A percentile compares a stretch with the other conserved stretches of the same genome.
These are phyloP conservation scores for Atherinosoma microstoma DNA, from an alignment of 2,797 vertebrate species.

Conservation along the genomic window DNA sequence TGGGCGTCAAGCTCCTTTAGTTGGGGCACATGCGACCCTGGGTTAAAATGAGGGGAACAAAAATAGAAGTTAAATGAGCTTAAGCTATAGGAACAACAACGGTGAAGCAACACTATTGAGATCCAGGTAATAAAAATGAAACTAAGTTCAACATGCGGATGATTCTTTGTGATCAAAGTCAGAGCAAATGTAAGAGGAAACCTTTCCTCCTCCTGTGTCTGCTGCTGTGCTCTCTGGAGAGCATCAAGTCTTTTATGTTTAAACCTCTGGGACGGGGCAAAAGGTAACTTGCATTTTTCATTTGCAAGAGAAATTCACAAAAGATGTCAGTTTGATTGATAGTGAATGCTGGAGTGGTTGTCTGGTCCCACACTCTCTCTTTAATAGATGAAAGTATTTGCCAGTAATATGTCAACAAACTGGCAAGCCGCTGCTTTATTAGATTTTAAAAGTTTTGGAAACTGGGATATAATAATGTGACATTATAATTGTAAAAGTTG, in stretches of 20 bases:
- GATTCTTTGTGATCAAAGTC: conserved; percentile 25
- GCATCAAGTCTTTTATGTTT: not conserved
- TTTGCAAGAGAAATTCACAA: conserved; percentile 8
- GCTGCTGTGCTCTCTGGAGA: not conserved
- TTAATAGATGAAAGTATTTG: conserved; percentile 4
- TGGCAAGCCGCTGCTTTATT: conserved; percentile 8
- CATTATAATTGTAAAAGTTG: not conserved
- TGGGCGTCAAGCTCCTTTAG: not conserved
- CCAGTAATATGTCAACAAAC: conserved; percentile 15
- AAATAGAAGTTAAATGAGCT: not conserved
- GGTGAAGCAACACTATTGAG: not conserved
- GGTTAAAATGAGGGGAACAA: not conserved
- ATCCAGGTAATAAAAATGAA: conserved; percentile 16
- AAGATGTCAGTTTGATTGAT: not conserved
- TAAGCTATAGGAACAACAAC: not conserved
- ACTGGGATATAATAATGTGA: conserved; percentile 1
- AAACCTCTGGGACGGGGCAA: not conserved
- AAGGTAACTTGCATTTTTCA: conserved; percentile 8
- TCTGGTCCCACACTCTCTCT: not conserved
- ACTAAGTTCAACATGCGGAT: not conserved
- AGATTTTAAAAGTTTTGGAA: conserved; percentile 6
- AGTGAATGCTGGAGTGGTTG: not conserved
- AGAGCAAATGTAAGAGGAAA: conserved; percentile 4
- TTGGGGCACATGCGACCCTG: not conserved
- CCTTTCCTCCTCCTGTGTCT: conserved; percentile 5